Conservation (phyloP, 2,888 invertebrate genomes). For the Girardia tigrina region DNA sequence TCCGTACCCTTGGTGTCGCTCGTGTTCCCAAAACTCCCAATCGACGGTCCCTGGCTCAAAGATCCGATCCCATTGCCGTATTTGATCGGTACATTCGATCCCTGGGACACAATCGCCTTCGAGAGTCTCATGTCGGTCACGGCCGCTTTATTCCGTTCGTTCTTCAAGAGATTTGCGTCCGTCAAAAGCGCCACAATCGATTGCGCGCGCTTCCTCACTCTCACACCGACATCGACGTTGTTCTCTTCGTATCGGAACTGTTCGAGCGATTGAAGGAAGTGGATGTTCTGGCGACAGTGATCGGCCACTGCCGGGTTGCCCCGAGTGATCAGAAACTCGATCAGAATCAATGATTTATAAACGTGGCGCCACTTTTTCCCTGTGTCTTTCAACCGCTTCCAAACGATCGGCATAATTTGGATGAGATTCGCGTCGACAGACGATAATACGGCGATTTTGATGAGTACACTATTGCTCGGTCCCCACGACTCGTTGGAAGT, state of each 20-base stretch:
- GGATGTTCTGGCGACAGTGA: background rate
- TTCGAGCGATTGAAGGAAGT: background rate
- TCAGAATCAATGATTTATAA: background rate
- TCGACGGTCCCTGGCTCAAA: background rate
- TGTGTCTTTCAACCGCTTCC: background rate
- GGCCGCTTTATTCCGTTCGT: background rate
- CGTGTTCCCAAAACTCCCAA: background rate
- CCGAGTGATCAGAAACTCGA: background rate
- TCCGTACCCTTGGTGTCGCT: no score
- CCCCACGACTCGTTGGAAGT: background rate
- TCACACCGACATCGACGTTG: background rate
- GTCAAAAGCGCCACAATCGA: background rate
- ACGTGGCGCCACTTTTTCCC: background rate
- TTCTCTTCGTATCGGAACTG: background rate
- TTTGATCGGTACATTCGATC: background rate
- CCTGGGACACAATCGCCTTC: background rate
- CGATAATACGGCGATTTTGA: background rate
- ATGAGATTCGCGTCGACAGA: background rate
- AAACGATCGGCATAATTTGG: background rate
- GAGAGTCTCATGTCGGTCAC: background rate
- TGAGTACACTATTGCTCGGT: background rate
- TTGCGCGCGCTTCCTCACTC: background rate
- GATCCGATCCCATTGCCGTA: background rate
- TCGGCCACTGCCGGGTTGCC: background rate
- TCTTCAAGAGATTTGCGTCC: background rate